Evolutionary conservation across 2,113 vertebrate genomes (phyloP), one percentile per base, ranked within the genome.

Genomic region (Lophochroa leadbeateri): DNA sequence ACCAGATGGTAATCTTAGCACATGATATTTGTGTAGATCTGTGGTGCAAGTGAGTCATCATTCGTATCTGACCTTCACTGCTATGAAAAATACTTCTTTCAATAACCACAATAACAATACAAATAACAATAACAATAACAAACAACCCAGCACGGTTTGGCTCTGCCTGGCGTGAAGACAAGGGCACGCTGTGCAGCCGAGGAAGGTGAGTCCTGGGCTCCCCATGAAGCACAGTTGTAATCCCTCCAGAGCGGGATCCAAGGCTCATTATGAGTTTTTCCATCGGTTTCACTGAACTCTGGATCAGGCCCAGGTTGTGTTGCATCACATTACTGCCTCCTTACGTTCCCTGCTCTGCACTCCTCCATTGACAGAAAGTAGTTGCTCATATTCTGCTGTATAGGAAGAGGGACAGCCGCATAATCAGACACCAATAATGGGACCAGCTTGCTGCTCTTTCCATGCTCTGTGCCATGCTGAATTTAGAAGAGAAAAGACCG

Each of bases 1-100:
- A 98, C 98, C 98, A 98, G 98, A 98, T 98, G 98, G 98, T 96
- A 97, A 97, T 97, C 98, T 97, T 96, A 98, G 97, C 98, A 97
- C 98, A 98, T 97, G 97, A 97, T 98, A 97, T 97, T 98, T 98
- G 97, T 98, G 98, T 98, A 98, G 97, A 98, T 97, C 95, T 92
- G 96, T 25, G 96, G 86, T 96, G 94, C 84, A 96, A 93, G 88
- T 98, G 98, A 98, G 97, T 98, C 98, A 98, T 97, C 96, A 80
- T 84, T 94, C 9, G 57, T 95, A 96, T 91, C 96, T 97, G 97
- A 97, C 95, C 97, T 97, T 97, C 96, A 95, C 88, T 97, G 95
- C 98, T 96, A 96, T 92, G 97, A 97, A 97, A 97, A 96, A 82
- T 88, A 86, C 89, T 85, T 82, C 94, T 96, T 96, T 91, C 88